Base-by-base conservation (phyloP, 1,140 invertebrate genomes). In the Ostrea edulis region DNA sequence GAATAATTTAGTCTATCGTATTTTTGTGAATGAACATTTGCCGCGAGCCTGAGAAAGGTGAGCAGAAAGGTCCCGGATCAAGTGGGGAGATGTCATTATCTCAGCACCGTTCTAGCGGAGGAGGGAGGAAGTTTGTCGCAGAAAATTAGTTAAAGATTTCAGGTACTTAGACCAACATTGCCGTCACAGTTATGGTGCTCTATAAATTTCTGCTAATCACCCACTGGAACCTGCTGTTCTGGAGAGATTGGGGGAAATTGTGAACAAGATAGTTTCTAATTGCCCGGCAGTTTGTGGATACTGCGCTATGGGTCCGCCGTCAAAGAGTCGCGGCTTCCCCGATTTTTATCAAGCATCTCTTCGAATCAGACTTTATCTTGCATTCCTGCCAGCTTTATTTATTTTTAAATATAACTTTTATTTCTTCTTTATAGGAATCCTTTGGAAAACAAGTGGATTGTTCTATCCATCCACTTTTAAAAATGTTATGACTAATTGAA, bases 161-260 rank as follows among this genome's bases (percentile, higher is more conserved):
- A 86, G 86, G 84, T 84, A 86, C 54, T 87, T 77, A 71, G 55
- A 55, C 14, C 53, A 62, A 54, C 29, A 62, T 85, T 58, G 29
- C 55, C 53, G 17, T 20, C 55, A 58, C 29, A 58, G 29, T 58
- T 22, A 58, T 85, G 83, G 53, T 25, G 29, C 83, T 62, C 25
- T 55, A 35, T 62, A 62, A 85, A 83, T 84, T 54, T 77, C 55
- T 85, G 86, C 89, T 89, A 87, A 89, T 89, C 82, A 89, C 68
- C 54, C 54, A 25, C 35, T 55, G 83, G 83, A 71, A 44, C 89
- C 86, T 53, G 86, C 71, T 65, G 86, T 35, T 83, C 53, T 86
- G 65, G 51, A 83, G 84, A 89, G 86, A 89, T 86, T 89, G 62
- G 83, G 86, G 87, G 87, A 89, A 89, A 87, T 89, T 89, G 89